Percentiles rank a stretch among this genome's conserved stretches.
Conservation (phyloP, 2,888 invertebrate species). For the Copidosoma aretas region DNA sequence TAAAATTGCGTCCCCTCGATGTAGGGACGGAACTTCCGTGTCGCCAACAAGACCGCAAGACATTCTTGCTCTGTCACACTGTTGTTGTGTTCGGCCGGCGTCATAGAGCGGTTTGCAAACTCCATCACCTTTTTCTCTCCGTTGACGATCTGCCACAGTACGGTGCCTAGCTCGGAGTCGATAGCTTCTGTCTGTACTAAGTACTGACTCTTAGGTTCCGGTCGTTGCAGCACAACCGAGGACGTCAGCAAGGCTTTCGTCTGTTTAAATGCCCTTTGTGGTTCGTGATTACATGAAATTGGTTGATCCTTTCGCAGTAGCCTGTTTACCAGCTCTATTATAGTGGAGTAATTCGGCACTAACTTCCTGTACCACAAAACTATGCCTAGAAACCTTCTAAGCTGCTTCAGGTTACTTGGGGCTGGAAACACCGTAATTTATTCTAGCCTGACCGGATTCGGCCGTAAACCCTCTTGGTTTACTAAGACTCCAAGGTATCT, state of each 20-base stretch:
- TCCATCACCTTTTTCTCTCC: conserved; percentile 37
- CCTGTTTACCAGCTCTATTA: too few relatives aligned
- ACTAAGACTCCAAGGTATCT: not conserved
- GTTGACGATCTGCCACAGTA: conserved; percentile 22
- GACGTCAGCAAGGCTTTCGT: too few relatives aligned
- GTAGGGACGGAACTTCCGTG: conserved; percentile 44
- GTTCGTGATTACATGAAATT: too few relatives aligned
- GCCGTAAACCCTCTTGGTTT: not conserved
- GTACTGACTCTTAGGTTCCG: too few relatives aligned
- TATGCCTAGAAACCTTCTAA: not conserved
- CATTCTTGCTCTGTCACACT: conserved; percentile 44
- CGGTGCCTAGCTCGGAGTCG: too few relatives aligned
- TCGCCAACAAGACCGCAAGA: conserved; percentile 42
- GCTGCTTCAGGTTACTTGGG: not conserved
- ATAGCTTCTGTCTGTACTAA: too few relatives aligned
- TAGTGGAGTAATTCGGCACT: not conserved
- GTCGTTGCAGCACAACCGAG: too few relatives aligned
- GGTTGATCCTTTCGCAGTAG: too few relatives aligned
- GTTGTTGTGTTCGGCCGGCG: too few relatives aligned
- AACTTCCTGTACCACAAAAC: conserved; percentile 2
- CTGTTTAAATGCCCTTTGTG: too few relatives aligned
- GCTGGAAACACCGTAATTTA: not conserved
- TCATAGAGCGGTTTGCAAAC: conserved; percentile 37
- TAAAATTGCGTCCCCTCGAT: conserved; percentile 38
- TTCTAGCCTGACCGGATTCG: not conserved